Conservation (phyloP, 2,797 vertebrate genomes). For the Sebastes steindachneri region DNA sequence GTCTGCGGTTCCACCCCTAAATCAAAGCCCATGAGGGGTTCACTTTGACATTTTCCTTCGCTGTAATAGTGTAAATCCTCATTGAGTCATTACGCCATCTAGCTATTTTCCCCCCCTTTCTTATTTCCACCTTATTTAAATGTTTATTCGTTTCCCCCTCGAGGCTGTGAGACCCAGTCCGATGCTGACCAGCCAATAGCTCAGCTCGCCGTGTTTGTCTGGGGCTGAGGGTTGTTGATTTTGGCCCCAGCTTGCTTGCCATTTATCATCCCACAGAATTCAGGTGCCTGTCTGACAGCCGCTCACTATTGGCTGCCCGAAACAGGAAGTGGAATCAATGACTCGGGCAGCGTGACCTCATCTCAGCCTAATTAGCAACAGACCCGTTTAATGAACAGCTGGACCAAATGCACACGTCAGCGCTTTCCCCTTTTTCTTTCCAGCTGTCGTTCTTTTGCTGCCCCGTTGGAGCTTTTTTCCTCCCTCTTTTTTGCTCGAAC, state of each 20-base stretch:
- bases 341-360: conserved; percentile 82
- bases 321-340: conserved; percentile 84
- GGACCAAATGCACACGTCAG: conserved; percentile 76
- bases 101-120: conserved; percentile 5
- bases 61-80: conserved; percentile 24
- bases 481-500: neutral
- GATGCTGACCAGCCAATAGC: conserved; percentile 62
- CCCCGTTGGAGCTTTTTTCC: conserved; percentile 12
- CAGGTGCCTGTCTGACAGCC: conserved; percentile 73
- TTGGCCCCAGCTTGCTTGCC: conserved; percentile 54
- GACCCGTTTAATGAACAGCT: conserved; percentile 83
- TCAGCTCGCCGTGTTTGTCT: conserved; percentile 57
- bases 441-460: conserved; percentile 51
- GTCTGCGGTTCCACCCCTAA: conserved; percentile 15
- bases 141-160: conserved; percentile 46
- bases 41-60: conserved; percentile 43
- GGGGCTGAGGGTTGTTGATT: conserved; percentile 66
- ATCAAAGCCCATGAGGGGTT: conserved; percentile 19
- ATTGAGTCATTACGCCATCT: conserved; percentile 24
- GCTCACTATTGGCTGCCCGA: conserved; percentile 67
- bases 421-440: conserved; percentile 58
- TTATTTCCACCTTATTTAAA: conserved; percentile 50
- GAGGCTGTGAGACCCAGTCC: conserved; percentile 27
- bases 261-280: conserved; percentile 77
- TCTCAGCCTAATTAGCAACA: conserved; percentile 82